Evolutionary conservation across 2,888 invertebrate species (phyloP), one percentile per base, ranked within the genome.

Genomic region (Steinernema hermaphroditum): DNA sequence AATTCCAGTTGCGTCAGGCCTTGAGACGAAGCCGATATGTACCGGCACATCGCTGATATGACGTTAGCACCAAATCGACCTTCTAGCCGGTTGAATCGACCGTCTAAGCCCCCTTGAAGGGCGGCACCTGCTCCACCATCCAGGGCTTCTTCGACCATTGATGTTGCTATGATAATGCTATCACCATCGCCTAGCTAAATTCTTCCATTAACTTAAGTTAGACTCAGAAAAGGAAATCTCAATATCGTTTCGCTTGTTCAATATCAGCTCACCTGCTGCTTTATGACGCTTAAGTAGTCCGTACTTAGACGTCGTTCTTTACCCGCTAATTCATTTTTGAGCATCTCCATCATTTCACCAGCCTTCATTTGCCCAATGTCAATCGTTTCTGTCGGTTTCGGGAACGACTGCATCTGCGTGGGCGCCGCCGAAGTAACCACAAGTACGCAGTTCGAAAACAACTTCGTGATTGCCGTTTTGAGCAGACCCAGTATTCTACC

Each of bases 1-100:
- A 83, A 46, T 69, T 83, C 83, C 9, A 78, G 71, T 22, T 79
- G 74, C 29, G 82, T 82, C 9, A 83, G 72, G 2, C 83, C 83
- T 57, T 80, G 76, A 0, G 77, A 71, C 6, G 81, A 74, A 16
- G 74, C 72, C 9, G 72, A 69, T 9, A 82, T 74, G 70, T 69
- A 78, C 34, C 76, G 72, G 68, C 77, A 76, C 0, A 80, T 70
- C 29, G 32, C 29, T 0, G 69, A 73, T n/a, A 62, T 16, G 29
- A 46, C 29, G 34, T 24, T 37, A 1, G 43, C 43, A 1, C 41
- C 44, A 29, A 43, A 69, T 1, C 37, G 57, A 4, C 37, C 37
- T 19, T 57, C 44, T 12, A 34, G 4, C 6, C 54, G 32, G 9
- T 1, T 57, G 29, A 34, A 34, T 57, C 37, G 24, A 16, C 50